Evolutionary conservation across 2,797 vertebrate species (phyloP).

Genomic region (Platalea minor): DNA sequence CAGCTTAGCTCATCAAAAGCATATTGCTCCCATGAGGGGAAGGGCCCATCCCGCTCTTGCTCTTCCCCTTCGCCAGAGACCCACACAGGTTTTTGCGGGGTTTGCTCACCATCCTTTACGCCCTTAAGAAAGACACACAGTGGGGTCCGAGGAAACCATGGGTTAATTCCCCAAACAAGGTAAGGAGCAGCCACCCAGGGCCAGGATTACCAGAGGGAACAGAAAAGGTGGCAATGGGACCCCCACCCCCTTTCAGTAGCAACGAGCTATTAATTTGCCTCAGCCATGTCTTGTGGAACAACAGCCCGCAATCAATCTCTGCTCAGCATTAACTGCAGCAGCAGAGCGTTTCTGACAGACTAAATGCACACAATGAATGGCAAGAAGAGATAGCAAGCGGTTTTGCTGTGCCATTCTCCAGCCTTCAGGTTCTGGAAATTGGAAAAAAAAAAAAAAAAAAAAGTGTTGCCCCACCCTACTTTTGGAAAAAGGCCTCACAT

Average conservation of each 20-base stretch:
- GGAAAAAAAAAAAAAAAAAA: not conserved
- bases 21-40: not conserved
- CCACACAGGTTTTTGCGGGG: not conserved
- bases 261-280: conserved; percentile 44
- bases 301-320: conserved; percentile 29
- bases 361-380: not conserved
- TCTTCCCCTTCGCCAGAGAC: not conserved
- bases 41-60: fast-evolving
- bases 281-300: not conserved
- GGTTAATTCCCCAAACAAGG: not conserved
- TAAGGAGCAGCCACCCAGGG: not conserved
- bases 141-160: not conserved
- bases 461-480: not conserved
- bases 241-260: not conserved
- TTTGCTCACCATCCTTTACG: fast-evolving
- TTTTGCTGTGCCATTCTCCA: not conserved
- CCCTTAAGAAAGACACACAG: fast-evolving
- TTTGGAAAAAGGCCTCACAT: not conserved
- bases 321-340: conserved; percentile 37
- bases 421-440: not conserved
- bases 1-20: not conserved
- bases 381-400: not conserved
- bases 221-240: not conserved
- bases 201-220: not conserved
- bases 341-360: conserved; percentile 32